Base-by-base conservation (phyloP, 2,113 vertebrate species). In the Hyla sarda region DNA sequence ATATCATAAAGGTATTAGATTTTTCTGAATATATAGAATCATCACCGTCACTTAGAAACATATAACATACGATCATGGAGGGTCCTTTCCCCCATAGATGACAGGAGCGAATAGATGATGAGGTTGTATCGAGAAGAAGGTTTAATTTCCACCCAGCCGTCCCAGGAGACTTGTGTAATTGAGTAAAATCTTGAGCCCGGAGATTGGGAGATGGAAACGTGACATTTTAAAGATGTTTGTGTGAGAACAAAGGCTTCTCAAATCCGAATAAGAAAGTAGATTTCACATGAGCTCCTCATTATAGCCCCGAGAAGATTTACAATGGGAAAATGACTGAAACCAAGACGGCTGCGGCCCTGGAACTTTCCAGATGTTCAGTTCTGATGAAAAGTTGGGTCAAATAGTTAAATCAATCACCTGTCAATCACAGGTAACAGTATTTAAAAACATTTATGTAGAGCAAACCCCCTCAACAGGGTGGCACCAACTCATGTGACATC, bases 111-210 rank as follows among this genome's bases (percentile, higher is more conserved):
- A 69, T 34, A 69, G 32, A 69, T 62, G 73, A 76, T 76, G 12
- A 62, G 80, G 72, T 71, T 52, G 86, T 56, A 71, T 65, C 62
- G 71, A 45, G 65, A 30, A 25, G 45, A 82, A n/a, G 71, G 28
- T 74, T 74, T 58, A 45, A 77, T 60, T 28, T 25, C 81, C 10
- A 10, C 67, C 14, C 54, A 62, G 21, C 77, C 52, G 16, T 81
- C 54, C 86, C 81, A 7, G 0, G 79, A 74, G 87, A 62, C 58
- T 60, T 30, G 23, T 17, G 1, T 75, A 74, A 78, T n/a, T 88
- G 86, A 83, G 83, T 80, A 82, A 87, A 72, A 71, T 82, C 77
- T 76, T 37, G 71, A 87, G 86, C 81, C 41, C 37, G 71, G 25
- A 19, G 12, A 47, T 76, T 58, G 52, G 72, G 72, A 75, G 86